Evolutionary conservation across 2,797 vertebrate species (phyloP).

Genomic region (Pristis pectinata): DNA sequence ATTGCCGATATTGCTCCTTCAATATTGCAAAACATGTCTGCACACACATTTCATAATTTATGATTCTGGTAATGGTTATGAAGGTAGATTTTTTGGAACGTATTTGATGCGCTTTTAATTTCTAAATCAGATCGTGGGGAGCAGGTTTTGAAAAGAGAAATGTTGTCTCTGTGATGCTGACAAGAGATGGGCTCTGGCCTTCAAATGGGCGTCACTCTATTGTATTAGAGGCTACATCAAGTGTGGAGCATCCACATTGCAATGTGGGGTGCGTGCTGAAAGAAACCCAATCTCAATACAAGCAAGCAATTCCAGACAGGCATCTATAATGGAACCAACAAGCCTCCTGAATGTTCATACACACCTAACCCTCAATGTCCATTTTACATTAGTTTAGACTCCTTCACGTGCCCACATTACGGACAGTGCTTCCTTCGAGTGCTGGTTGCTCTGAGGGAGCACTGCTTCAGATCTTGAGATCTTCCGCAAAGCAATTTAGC

Average conservation of each 20-base stretch:
- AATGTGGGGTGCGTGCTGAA: neutral
- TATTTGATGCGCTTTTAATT: neutral
- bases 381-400: too few species aligned
- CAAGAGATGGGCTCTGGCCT: too few species aligned
- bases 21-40: neutral
- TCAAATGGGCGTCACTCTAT: neutral
- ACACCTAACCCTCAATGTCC: too few species aligned
- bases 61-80: neutral
- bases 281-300: neutral
- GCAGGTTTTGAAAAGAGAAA: neutral
- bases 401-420: too few species aligned
- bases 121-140: neutral
- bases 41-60: neutral
- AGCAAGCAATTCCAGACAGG: too few species aligned
- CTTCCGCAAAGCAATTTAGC: too few species aligned
- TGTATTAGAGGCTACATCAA: neutral
- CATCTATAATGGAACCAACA: too few species aligned
- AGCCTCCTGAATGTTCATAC: too few species aligned
- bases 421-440: too few species aligned
- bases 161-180: too few species aligned
- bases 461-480: too few species aligned
- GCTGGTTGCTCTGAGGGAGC: too few species aligned
- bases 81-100: neutral
- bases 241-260: neutral
- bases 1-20: neutral